Percentiles rank a stretch among this genome's conserved stretches.
Evolutionary conservation across 1,140 invertebrate genomes (phyloP).

Genomic region (Neotoxoptera formosana): DNA sequence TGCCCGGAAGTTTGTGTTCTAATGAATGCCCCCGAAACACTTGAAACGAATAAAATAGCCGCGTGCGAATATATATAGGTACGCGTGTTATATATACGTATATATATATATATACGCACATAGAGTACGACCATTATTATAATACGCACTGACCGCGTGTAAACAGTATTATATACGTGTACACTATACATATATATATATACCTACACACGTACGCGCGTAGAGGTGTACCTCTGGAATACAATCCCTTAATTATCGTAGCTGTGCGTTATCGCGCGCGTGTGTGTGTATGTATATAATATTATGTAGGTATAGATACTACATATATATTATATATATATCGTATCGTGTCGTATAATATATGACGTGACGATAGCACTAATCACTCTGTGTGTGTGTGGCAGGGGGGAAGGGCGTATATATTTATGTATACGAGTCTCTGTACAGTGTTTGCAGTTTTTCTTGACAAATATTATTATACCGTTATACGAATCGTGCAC

Average conservation of each 20-base stretch:
- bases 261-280: neutral
- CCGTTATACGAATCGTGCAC: neutral
- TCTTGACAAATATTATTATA: neutral
- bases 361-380: neutral
- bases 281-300: neutral
- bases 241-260: constrained; percentile 9
- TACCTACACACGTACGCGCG: neutral
- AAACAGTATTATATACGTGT: neutral
- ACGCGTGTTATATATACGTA: too few species aligned
- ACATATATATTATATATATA: neutral
- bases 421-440: neutral
- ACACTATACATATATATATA: neutral
- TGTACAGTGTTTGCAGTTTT: neutral
- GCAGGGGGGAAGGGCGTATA: neutral
- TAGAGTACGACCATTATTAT: neutral
- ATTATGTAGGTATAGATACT: neutral
- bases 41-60: neutral
- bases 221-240: neutral
- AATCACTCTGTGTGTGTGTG: neutral
- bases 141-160: neutral
- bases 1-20: constrained; percentile 24
- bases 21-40: constrained; percentile 15
- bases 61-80: neutral
- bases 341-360: neutral
- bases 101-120: neutral